These are phyloP conservation scores for Serripes groenlandicus DNA, from an alignment of 2,888 invertebrate genomes.

Conservation along the genomic window DNA sequence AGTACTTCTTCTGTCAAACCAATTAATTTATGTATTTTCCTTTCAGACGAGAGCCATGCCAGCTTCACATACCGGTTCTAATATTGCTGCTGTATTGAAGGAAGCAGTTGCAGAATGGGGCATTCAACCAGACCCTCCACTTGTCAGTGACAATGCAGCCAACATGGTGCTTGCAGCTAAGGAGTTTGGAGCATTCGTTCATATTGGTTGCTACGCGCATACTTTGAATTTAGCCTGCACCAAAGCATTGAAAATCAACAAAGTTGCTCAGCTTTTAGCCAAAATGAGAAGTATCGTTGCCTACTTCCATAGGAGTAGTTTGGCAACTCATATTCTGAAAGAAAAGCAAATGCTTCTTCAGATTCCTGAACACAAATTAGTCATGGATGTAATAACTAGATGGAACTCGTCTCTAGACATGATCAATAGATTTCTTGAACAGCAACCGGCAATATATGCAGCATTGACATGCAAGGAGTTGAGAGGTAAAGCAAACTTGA, in stretches of 20 bases:
- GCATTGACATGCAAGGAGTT: slow-evolving; percentile 37
- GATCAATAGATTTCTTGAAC: slow-evolving; percentile 37
- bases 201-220: too few relatives aligned
- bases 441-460: slow-evolving; percentile 42
- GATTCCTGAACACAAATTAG: slow-evolving; percentile 46
- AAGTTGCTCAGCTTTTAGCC: slow-evolving; percentile 24
- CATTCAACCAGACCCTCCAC: slow-evolving; percentile 9
- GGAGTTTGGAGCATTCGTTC: slow-evolving; percentile 12
- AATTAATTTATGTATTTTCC: too few relatives aligned
- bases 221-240: slow-evolving; percentile 45
- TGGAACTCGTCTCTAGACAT: slow-evolving; percentile 56
- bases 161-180: slow-evolving; percentile 45
- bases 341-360: slow-evolving; percentile 30
- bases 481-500: slow-evolving; percentile 17
- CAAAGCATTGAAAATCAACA: slow-evolving; percentile 22
- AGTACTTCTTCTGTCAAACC: too few relatives aligned
- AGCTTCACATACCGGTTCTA: slow-evolving; percentile 27
- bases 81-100: slow-evolving; percentile 33
- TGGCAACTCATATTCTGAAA: slow-evolving; percentile 28
- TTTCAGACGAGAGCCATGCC: slow-evolving; percentile 42
- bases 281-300: slow-evolving; percentile 38
- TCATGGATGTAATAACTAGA: slow-evolving; percentile 39
- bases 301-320: slow-evolving; percentile 40
- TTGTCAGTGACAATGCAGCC: slow-evolving; percentile 49
- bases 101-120: slow-evolving; percentile 36